phyloP scores from a whole-genome alignment of 2,113 vertebrate species.

The Callionymus lyra region DNA sequence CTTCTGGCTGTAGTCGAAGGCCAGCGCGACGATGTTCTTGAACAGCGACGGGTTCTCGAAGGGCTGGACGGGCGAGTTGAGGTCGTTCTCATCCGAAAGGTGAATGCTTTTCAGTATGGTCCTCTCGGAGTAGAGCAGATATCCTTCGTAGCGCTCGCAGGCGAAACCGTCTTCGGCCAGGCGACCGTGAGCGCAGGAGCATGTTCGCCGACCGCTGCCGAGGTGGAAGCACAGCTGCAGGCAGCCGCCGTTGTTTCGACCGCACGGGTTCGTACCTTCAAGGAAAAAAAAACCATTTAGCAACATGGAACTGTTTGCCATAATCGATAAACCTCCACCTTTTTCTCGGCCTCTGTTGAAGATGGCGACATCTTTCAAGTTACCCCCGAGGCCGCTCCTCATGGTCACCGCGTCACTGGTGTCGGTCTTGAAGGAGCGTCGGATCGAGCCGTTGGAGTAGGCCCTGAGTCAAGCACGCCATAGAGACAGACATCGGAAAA shows the following conservation, averaged over 20 bases:
- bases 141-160: constrained; percentile 87
- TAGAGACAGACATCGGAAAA: neutral
- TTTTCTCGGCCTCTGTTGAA: constrained; percentile 94
- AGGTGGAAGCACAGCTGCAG: constrained; percentile 93
- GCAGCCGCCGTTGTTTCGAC: constrained; percentile 85
- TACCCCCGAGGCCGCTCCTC: constrained; percentile 91
- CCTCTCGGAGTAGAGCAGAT: constrained; percentile 92
- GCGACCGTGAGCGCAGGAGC: constrained; percentile 92
- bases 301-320: neutral
- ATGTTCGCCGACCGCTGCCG: constrained; percentile 74
- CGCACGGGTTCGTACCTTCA: constrained; percentile 86
- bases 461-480: constrained; percentile 80
- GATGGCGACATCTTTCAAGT: constrained; percentile 94
- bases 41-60: constrained; percentile 88
- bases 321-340: constrained; percentile 67
- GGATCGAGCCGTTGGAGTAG: constrained; percentile 93
- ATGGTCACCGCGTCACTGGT: constrained; percentile 81
- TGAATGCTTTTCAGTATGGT: constrained; percentile 95
- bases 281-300: neutral
- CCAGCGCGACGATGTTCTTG: constrained; percentile 88
- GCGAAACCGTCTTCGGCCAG: constrained; percentile 80
- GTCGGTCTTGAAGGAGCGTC: constrained; percentile 86
- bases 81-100: constrained; percentile 89
- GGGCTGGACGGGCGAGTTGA: constrained; percentile 88
- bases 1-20: constrained; percentile 85